phyloP scores from a whole-genome alignment of 92 coral and sea anemone genomes.

The Phenganax subtilis region DNA sequence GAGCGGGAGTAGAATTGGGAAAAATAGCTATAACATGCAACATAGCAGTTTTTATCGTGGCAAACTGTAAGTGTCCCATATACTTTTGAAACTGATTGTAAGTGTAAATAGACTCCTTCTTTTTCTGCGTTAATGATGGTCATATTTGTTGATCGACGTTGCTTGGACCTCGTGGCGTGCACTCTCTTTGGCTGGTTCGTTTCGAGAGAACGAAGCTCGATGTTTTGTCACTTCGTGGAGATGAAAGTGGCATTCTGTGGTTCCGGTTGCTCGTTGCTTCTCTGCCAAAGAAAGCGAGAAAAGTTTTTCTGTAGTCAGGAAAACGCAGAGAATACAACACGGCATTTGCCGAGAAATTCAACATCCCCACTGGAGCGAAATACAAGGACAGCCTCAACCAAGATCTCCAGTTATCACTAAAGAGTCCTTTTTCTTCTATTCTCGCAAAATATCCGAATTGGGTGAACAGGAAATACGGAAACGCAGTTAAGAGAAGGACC shows the following conservation, averaged over 20 bases:
- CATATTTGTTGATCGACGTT: too few species aligned
- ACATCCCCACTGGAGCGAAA: conserved; percentile 1
- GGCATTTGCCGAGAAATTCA: conserved; percentile 17
- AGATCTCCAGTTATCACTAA: not conserved
- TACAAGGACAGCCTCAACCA: not conserved
- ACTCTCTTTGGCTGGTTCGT: too few species aligned
- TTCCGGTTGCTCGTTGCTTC: not conserved
- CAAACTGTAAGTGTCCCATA: too few species aligned
- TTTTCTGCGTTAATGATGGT: too few species aligned
- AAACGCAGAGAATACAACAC: conserved; percentile 24
- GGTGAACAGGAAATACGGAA: conserved; percentile 7
- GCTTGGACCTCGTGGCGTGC: too few species aligned
- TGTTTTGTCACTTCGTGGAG: too few species aligned
- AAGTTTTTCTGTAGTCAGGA: conserved; percentile 21
- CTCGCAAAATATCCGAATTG: not conserved
- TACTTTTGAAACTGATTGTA: too few species aligned
- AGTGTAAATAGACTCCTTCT: too few species aligned
- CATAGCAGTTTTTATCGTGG: too few species aligned
- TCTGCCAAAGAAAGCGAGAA: not conserved
- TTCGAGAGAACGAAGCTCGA: too few species aligned
- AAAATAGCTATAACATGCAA: too few species aligned
- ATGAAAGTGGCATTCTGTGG: not conserved
- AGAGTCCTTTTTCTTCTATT: not conserved
- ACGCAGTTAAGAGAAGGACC: conserved; percentile 9
- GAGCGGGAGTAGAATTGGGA: too few species aligned